phyloP scores from a whole-genome alignment of 30 jellyfish, hydroid and myxozoan genomes.

The Hydractinia symbiolongicarpus region DNA sequence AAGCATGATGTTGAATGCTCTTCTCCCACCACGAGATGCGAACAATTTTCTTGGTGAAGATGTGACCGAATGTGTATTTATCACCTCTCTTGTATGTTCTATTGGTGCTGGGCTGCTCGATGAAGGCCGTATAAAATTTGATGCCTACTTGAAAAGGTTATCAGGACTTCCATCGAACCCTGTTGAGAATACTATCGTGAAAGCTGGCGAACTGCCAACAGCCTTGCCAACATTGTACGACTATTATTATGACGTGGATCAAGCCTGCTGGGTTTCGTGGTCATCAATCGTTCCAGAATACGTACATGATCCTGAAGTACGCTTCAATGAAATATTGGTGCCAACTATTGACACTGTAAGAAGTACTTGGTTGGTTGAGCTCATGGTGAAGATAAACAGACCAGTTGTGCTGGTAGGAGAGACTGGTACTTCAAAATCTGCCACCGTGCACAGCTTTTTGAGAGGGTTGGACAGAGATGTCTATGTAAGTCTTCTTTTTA shows the following conservation, averaged over 20 bases:
- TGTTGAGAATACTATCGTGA: conserved; percentile 51
- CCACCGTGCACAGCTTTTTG: conserved; percentile 87
- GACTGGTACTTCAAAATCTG: conserved; percentile 98
- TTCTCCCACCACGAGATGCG: conserved; percentile 80
- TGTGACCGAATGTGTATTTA: conserved; percentile 75
- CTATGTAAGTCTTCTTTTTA: conserved; percentile 48
- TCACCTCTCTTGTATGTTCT: conserved; percentile 94
- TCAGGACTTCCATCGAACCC: conserved; percentile 69
- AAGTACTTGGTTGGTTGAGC: conserved; percentile 86
- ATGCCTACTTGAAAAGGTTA: conserved; percentile 58
- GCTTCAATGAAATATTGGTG: conserved; percentile 82
- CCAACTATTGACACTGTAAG: conserved; percentile 97
- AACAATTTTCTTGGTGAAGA: conserved; percentile 69
- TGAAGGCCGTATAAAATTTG: conserved; percentile 85
- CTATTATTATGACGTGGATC: conserved; percentile 64
- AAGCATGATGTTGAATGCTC: conserved; percentile 80
- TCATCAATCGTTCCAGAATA: conserved; percentile 76
- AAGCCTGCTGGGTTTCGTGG: conserved; percentile 88
- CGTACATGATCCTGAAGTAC: conserved; percentile 78
- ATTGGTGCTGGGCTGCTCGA: conserved; percentile 85
- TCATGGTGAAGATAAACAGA: conserved; percentile 82
- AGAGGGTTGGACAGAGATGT: conserved; percentile 74
- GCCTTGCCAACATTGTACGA: conserved; percentile 77
- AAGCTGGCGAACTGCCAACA: conserved; percentile 86
- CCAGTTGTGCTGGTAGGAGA: conserved; percentile 98